These are phyloP conservation scores for Naja naja DNA, from an alignment of 2,113 vertebrate genomes.

Conservation along the genomic window DNA sequence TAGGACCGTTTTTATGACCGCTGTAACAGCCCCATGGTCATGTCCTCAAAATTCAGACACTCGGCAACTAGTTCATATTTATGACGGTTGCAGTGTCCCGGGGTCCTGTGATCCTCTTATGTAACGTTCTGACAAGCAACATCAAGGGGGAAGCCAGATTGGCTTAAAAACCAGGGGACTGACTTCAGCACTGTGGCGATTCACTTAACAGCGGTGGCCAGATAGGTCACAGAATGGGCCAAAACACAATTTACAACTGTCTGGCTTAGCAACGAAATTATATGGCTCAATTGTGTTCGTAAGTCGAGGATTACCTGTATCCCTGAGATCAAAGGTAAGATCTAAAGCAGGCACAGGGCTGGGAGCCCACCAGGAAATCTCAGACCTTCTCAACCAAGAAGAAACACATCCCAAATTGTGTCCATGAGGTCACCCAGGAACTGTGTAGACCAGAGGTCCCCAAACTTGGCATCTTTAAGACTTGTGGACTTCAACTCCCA, in stretches of 20 bases:
- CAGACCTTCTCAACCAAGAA: neutral
- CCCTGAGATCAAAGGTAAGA: neutral
- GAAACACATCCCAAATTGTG: neutral
- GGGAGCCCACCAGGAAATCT: neutral
- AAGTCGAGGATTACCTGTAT: neutral
- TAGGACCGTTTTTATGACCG: no score
- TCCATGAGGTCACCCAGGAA: neutral
- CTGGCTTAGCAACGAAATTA: neutral
- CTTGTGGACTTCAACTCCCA: no score
- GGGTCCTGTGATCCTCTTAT: neutral
- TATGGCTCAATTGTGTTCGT: neutral
- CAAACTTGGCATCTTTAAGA: no score
- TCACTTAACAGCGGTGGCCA: neutral
- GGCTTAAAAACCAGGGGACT: neutral
- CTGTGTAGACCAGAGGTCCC: no score
- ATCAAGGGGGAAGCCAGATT: neutral
- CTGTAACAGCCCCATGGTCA: neutral
- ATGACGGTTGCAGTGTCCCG: neutral
- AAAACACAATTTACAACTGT: neutral
- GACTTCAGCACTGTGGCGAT: neutral
- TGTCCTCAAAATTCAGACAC: neutral
- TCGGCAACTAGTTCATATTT: neutral
- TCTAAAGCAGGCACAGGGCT: neutral
- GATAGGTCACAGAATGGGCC: neutral
- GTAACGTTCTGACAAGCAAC: neutral